Evolutionary conservation across 2,113 vertebrate genomes (phyloP), one percentile per base, ranked within the genome.

Genomic region (Hydropotes inermis): DNA sequence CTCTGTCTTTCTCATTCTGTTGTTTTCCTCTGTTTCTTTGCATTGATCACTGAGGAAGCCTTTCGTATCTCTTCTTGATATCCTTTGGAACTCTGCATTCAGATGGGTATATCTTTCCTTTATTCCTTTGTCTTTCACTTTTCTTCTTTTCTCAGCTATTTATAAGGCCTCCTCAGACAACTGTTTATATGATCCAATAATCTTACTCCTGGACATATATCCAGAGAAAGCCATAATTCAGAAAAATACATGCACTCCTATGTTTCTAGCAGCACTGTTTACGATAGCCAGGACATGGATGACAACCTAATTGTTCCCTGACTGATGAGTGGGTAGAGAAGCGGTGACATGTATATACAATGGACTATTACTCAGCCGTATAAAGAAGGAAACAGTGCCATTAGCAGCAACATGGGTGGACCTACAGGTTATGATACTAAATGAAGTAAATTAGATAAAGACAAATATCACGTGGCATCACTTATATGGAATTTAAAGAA

Each of bases 331-430:
- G 16, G 47, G 2, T 81, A 33, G 19, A 7, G 45, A 21, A 21
- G 47, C 6, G 30, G 45, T 52, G 78, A 2, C 2, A 1, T 16
- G 1, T 17, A 7, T 30, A 1, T 10, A 19, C 28, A 6, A 12
- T 6, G 45, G 28, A 52, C 12, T 16, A 2, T 19, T 4, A 7
- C 45, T 81, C 78, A 81, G 47, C 78, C 28, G 7, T 12, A 3
- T 21, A 33, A 50, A 12, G 78, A 81, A 78, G 9, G 76, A 17
- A 1, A 52, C 7, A 33, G 12, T 81, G 78, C 28, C 78, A 33
- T 33, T 52, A 12, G 47, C 28, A 50, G 3, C 47, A 52, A 12
- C 45, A 33, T 12, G 16, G 45, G 3, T 21, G 47, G 78, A 33
- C 78, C 78, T 7, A 3, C 9, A 81, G 28, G 10, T 21, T 21